A percentile compares a stretch with the other conserved stretches of the same genome.
Evolutionary conservation across 2,888 invertebrate genomes (phyloP).

Genomic region (Trissonchulus latispiculum): DNA sequence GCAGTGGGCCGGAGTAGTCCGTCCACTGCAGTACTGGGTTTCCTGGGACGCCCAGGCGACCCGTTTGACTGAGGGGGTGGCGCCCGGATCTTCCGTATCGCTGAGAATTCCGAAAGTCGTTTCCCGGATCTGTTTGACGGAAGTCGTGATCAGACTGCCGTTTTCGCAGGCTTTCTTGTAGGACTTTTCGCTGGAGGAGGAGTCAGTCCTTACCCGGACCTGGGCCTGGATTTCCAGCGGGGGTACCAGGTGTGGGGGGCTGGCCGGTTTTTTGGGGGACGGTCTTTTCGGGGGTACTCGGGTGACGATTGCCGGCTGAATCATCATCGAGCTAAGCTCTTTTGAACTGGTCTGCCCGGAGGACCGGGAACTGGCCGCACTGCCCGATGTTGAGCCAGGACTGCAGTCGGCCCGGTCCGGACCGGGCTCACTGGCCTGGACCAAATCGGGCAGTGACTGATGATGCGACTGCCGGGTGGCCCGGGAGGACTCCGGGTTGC

Average conservation of each 20-base stretch:
- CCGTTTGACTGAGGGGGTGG: background rate
- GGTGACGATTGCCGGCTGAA: no score
- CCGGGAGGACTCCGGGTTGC: background rate
- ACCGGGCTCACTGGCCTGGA: background rate
- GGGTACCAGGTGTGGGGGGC: background rate
- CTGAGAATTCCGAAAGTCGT: background rate
- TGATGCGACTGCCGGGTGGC: background rate
- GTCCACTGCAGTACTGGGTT: no score
- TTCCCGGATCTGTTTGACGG: background rate
- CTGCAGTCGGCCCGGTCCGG: background rate
- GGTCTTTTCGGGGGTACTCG: no score
- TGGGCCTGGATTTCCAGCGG: background rate
- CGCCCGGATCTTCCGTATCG: background rate
- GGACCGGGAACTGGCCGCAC: no score
- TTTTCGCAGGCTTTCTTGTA: conserved; percentile 17
- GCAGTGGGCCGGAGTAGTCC: background rate
- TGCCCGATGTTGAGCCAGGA: background rate
- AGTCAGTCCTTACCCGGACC: background rate
- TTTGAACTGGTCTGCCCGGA: no score
- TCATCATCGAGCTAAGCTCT: no score
- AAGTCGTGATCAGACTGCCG: conserved; percentile 1
- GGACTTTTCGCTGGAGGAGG: background rate
- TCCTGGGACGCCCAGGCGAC: no score
- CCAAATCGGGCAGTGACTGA: background rate
- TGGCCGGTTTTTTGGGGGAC: background rate